phyloP scores from a whole-genome alignment of 2,113 vertebrate genomes.

The Bubo blakistoni region DNA sequence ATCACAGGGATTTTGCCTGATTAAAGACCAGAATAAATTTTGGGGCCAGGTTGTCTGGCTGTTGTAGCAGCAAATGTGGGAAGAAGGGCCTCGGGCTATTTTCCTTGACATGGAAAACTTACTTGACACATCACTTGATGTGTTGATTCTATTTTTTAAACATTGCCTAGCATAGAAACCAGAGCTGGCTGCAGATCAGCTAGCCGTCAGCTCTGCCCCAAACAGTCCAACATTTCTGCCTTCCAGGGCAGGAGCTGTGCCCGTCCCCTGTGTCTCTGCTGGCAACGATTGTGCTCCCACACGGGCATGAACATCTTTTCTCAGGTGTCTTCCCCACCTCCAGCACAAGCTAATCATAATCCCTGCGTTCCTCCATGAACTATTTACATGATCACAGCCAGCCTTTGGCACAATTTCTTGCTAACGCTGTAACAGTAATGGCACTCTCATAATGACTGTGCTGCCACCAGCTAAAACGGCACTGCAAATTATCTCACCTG shows the following conservation, averaged over 20 bases:
- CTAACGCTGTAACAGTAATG: neutral
- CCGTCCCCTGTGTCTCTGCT: neutral
- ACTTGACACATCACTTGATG: conserved; percentile 51
- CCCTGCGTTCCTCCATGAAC: neutral
- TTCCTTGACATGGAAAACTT: conserved; percentile 57
- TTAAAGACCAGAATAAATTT: conserved; percentile 56
- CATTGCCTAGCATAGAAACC: neutral
- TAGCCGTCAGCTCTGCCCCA: neutral
- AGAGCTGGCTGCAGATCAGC: conserved; percentile 31
- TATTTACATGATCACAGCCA: neutral
- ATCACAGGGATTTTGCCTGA: conserved; percentile 47
- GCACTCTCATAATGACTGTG: neutral
- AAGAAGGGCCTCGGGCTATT: conserved; percentile 47
- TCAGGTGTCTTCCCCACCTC: neutral
- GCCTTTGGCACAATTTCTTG: neutral
- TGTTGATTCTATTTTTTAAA: conserved; percentile 54
- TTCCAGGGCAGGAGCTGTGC: neutral
- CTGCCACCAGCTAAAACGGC: neutral
- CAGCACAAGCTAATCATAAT: neutral
- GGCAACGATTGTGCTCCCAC: neutral
- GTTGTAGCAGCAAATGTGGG: conserved; percentile 35
- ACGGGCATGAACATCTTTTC: neutral
- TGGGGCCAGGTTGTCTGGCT: conserved; percentile 46
- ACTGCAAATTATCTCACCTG: neutral
- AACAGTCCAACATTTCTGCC: neutral